These are phyloP conservation scores for Hylaea fasciaria DNA, from an alignment of 2,888 invertebrate genomes.

Conservation along the genomic window DNA sequence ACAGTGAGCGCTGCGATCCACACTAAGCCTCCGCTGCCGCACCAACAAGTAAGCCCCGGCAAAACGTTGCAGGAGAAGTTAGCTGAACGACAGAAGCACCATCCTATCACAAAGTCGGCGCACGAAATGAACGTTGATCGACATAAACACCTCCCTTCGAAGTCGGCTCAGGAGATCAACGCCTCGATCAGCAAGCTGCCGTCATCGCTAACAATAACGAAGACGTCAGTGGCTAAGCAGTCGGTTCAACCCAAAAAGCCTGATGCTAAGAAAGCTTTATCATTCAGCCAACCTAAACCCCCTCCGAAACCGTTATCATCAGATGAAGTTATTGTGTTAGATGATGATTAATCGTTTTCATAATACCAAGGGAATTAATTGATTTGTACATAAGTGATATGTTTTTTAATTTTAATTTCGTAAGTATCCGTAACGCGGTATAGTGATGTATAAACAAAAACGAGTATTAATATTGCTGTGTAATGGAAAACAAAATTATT, in stretches of 20 bases:
- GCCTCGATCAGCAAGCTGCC: slow-evolving; percentile 79
- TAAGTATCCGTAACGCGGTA: no score
- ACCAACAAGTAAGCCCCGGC: slow-evolving; percentile 81
- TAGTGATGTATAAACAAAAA: not conserved
- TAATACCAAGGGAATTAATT: no score
- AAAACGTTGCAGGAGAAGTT: slow-evolving; percentile 89
- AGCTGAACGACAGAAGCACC: slow-evolving; percentile 86
- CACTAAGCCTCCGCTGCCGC: slow-evolving; percentile 70
- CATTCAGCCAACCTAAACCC: slow-evolving; percentile 66
- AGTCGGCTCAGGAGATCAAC: slow-evolving; percentile 56
- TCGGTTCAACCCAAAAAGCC: slow-evolving; percentile 56
- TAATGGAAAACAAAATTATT: slow-evolving; percentile 15
- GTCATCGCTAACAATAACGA: slow-evolving; percentile 81
- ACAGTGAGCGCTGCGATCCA: slow-evolving; percentile 62
- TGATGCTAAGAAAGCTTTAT: slow-evolving; percentile 65
- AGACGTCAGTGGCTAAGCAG: slow-evolving; percentile 63
- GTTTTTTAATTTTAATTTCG: no score
- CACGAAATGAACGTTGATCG: slow-evolving; percentile 20
- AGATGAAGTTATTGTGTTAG: slow-evolving; percentile 77
- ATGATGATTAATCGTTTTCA: slow-evolving; percentile 66
- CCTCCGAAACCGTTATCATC: slow-evolving; percentile 66
- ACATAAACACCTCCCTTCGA: slow-evolving; percentile 43
- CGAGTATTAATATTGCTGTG: not conserved
- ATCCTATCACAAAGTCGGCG: slow-evolving; percentile 55
- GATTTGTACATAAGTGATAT: no score